Evolutionary conservation across 2,888 invertebrate species (phyloP).

Genomic region (Cryptocephalus moraei): DNA sequence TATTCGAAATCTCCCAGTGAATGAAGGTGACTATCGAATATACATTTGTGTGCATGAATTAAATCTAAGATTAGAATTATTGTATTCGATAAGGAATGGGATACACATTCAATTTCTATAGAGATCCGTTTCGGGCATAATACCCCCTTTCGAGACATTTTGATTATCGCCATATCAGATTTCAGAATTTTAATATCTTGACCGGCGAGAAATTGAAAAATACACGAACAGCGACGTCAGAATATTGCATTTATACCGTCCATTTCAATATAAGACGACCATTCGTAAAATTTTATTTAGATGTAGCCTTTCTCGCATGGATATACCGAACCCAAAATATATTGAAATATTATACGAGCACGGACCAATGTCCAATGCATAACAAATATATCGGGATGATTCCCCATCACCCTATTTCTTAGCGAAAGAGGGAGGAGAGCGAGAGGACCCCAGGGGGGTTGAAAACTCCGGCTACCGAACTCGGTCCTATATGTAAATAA

Average conservation of each 20-base stretch:
- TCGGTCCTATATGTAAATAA: conserved; percentile 26
- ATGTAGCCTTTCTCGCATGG: conserved; percentile 18
- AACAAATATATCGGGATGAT: conserved; percentile 37
- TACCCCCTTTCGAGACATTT: too few species aligned
- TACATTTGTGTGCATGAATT: too few species aligned
- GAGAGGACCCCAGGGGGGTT: conserved; percentile 23
- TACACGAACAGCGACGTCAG: too few species aligned
- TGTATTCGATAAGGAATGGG: too few species aligned
- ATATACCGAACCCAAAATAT: conserved; percentile 25
- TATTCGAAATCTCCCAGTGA: too few species aligned
- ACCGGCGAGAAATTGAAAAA: too few species aligned
- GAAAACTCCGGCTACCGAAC: conserved; percentile 19
- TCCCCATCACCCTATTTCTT: conserved; percentile 32
- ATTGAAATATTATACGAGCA: conserved; percentile 37
- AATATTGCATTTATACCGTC: conserved; percentile 21
- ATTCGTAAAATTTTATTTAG: conserved; percentile 31
- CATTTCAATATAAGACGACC: conserved; percentile 26
- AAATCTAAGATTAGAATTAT: too few species aligned
- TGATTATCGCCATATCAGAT: too few species aligned
- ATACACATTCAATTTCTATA: too few species aligned
- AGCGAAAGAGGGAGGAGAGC: conserved; percentile 22
- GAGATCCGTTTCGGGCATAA: too few species aligned
- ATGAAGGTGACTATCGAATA: too few species aligned
- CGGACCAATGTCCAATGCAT: conserved; percentile 38
- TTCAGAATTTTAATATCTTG: too few species aligned